Conservation (phyloP, 2,888 invertebrate species). For the Pristionchus maxplancki region DNA sequence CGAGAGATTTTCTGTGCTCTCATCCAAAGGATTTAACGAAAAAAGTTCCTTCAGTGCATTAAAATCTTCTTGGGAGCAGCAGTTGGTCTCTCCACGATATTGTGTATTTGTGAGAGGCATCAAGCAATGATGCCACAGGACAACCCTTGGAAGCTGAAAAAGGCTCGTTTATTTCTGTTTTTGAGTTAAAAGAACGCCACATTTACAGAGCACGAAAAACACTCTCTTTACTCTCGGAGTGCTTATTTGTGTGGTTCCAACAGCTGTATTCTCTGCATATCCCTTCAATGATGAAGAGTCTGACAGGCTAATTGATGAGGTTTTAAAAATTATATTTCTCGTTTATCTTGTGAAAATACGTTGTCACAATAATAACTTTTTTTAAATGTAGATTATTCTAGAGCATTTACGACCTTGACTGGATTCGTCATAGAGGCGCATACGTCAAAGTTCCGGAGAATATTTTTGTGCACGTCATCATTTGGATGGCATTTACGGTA, state of each 20-base stretch:
- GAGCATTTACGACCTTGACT: background rate
- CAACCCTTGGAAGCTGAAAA: background rate
- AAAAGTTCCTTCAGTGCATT: background rate
- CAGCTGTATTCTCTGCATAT: background rate
- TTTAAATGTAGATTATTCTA: background rate
- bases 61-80: background rate
- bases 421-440: background rate
- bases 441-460: background rate
- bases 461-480: background rate
- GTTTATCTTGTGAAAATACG: too few relatives aligned
- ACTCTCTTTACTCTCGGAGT: too few relatives aligned
- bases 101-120: background rate
- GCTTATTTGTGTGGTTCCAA: background rate
- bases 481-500: background rate
- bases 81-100: background rate
- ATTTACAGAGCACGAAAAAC: too few relatives aligned
- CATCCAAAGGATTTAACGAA: too few relatives aligned
- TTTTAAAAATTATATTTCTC: background rate
- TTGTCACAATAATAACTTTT: too few relatives aligned
- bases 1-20: too few relatives aligned
- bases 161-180: background rate
- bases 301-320: background rate
- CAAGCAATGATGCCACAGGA: background rate
- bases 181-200: too few relatives aligned
- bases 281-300: background rate